Evolutionary conservation across 2,797 vertebrate species (phyloP).

Genomic region (Ceryle rudis): DNA sequence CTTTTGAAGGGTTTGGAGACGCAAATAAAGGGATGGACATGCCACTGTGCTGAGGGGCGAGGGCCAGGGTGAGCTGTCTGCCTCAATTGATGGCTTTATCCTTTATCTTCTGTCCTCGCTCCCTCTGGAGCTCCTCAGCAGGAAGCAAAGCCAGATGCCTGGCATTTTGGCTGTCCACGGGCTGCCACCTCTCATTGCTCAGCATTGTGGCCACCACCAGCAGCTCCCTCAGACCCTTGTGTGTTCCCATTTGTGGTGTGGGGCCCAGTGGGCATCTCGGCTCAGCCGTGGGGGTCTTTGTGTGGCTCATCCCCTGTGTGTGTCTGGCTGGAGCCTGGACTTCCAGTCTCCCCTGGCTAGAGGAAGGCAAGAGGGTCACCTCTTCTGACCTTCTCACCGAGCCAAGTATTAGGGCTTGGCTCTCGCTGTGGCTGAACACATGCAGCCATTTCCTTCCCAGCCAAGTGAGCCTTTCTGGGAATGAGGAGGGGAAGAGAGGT

Average conservation of each 20-base stretch:
- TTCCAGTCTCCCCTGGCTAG: not conserved
- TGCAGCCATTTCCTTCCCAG: not conserved
- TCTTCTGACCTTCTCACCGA: not conserved
- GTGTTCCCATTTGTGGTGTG: rapidly evolving
- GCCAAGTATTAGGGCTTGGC: not conserved
- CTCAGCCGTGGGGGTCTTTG: rapidly evolving
- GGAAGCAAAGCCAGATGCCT: not conserved
- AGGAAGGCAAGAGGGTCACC: not conserved
- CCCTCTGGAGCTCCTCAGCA: not conserved
- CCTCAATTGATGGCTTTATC: not conserved
- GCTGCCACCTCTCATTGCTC: not conserved
- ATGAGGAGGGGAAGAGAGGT: not conserved
- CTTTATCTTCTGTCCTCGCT: not conserved
- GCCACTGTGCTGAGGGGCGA: not conserved
- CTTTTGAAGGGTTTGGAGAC: constrained; percentile 14
- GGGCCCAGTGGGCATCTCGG: rapidly evolving
- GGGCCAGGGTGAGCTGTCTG: not conserved
- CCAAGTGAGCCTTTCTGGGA: not conserved
- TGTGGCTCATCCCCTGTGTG: rapidly evolving
- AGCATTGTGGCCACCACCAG: rapidly evolving
- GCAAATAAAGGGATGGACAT: not conserved
- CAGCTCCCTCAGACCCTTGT: rapidly evolving
- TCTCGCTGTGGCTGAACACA: not conserved
- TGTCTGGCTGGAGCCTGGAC: not conserved
- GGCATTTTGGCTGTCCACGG: rapidly evolving